phyloP scores from a whole-genome alignment of 2,113 vertebrate species.

The Desmodus rotundus region DNA sequence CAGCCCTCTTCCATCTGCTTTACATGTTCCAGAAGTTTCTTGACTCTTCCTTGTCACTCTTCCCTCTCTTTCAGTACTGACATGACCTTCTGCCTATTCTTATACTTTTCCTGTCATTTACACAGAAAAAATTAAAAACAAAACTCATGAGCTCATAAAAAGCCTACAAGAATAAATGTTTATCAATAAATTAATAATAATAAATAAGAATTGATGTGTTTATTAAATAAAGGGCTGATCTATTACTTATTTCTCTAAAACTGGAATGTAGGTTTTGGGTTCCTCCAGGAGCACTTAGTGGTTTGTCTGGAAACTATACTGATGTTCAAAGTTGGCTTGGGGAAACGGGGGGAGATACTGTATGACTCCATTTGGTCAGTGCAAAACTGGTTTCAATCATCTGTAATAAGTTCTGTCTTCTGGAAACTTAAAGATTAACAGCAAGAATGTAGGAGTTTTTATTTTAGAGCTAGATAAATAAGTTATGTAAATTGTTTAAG shows the following conservation, averaged over 20 bases:
- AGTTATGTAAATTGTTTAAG: constrained; percentile 3
- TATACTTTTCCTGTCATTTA: neutral
- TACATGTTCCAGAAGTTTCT: neutral
- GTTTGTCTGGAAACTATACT: constrained; percentile 22
- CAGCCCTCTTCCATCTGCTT: neutral
- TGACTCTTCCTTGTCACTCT: neutral
- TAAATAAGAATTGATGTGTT: neutral
- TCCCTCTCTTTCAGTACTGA: neutral
- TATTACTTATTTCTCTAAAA: constrained; percentile 18
- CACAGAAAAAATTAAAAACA: neutral
- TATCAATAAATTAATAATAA: neutral
- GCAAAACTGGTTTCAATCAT: constrained; percentile 22
- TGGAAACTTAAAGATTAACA: constrained; percentile 9
- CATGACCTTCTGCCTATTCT: neutral
- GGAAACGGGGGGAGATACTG: neutral
- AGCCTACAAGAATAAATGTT: neutral
- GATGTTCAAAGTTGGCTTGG: neutral
- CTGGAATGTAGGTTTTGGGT: neutral
- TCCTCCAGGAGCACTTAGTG: neutral
- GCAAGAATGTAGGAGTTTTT: constrained; percentile 15
- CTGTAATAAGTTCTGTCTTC: constrained; percentile 3
- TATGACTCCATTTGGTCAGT: neutral
- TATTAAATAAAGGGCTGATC: constrained; percentile 18
- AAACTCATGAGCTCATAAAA: neutral
- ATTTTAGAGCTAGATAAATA: neutral